A percentile compares a stretch with the other conserved stretches of the same genome.
Evolutionary conservation across 2,888 invertebrate species (phyloP).

Genomic region (Drosophila multiciliata): DNA sequence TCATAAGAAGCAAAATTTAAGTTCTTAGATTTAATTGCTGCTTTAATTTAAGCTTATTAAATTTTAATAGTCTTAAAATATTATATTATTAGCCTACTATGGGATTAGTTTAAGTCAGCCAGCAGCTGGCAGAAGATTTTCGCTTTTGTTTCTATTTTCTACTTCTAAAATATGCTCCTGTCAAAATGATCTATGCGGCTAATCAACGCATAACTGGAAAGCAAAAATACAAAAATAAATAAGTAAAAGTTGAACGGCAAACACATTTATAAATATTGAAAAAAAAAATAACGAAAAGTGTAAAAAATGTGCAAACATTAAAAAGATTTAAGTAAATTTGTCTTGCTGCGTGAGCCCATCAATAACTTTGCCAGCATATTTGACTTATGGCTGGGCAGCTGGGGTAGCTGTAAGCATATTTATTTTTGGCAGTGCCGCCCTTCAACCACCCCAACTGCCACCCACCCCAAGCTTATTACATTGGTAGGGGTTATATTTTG

Average conservation of each 20-base stretch:
- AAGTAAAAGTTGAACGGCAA: constrained; percentile 34
- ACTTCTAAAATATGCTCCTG: constrained; percentile 48
- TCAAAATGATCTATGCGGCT: constrained; percentile 71
- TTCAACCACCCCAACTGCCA: not conserved
- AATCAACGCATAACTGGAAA: constrained; percentile 51
- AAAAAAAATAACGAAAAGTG: constrained; percentile 54
- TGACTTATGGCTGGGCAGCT: constrained; percentile 51
- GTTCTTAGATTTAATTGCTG: not conserved
- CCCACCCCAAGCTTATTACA: constrained; percentile 36
- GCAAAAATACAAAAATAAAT: not conserved
- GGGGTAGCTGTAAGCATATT: constrained; percentile 22
- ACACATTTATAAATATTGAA: constrained; percentile 69
- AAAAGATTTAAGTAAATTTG: constrained; percentile 81
- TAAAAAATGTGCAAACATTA: constrained; percentile 79
- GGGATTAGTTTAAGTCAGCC: not conserved
- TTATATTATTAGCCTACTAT: not conserved
- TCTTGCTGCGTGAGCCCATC: constrained; percentile 77
- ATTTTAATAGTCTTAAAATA: not conserved
- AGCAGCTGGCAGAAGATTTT: constrained; percentile 18
- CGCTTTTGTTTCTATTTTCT: constrained; percentile 7
- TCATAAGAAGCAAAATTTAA: no score
- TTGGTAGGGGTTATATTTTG: constrained; percentile 25
- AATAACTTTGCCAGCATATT: constrained; percentile 78
- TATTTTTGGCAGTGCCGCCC: constrained; percentile 31
- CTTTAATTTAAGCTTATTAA: not conserved